These are phyloP conservation scores for Muntiacus reevesi DNA, from an alignment of 2,113 vertebrate species.

Conservation along the genomic window DNA sequence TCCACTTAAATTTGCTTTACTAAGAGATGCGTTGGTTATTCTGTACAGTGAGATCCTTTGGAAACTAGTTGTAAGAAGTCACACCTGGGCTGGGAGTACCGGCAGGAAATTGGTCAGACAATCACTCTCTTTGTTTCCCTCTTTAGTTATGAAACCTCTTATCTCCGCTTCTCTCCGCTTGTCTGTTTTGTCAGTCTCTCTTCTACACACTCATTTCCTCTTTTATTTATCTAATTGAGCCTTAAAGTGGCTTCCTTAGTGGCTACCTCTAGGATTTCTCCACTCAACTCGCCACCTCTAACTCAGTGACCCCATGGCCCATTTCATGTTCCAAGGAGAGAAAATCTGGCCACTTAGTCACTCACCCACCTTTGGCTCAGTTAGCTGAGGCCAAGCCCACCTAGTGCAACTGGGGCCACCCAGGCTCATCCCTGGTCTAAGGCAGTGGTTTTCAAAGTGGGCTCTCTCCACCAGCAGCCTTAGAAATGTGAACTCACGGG, in stretches of 20 bases:
- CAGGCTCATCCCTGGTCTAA: background rate
- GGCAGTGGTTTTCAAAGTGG: background rate
- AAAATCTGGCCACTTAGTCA: background rate
- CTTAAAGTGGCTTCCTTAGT: background rate
- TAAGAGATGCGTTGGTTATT: background rate
- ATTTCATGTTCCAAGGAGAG: background rate
- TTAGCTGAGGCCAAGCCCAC: background rate
- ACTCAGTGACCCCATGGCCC: background rate
- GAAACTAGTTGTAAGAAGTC: background rate
- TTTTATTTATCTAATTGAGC: background rate
- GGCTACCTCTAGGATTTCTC: background rate
- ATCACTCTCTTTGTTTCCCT: background rate
- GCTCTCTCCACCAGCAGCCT: background rate
- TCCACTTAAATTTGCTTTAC: background rate
- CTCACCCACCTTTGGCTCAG: background rate
- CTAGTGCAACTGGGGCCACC: background rate
- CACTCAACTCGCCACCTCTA: background rate
- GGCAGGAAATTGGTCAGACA: constrained; percentile 17
- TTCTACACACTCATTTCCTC: background rate
- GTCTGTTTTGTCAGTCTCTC: background rate
- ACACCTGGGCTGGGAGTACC: background rate
- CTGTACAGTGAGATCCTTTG: background rate
- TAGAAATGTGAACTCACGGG: background rate
- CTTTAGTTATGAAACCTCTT: background rate
- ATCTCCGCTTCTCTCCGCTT: background rate